These are phyloP conservation scores for Drosophila rhopaloa DNA, from an alignment of 1,140 invertebrate genomes.

Conservation along the genomic window DNA sequence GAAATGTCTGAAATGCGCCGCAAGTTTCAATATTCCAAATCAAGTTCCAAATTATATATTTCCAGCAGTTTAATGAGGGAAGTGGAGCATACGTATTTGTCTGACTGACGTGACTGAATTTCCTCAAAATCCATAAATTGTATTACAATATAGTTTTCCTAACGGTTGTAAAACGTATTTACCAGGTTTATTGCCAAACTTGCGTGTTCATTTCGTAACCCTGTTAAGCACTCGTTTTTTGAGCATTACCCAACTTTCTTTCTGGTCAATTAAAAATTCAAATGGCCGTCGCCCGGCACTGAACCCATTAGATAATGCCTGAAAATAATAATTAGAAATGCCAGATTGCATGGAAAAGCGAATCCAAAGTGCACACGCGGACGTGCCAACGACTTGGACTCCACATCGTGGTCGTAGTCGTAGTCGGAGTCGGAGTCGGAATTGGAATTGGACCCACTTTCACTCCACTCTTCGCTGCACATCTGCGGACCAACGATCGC, in stretches of 20 bases:
- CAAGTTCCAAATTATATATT: neutral
- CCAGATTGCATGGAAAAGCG: slow-evolving; percentile 53
- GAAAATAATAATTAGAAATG: slow-evolving; percentile 65
- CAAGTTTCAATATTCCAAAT: neutral
- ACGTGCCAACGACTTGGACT: slow-evolving; percentile 22
- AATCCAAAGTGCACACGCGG: slow-evolving; percentile 58
- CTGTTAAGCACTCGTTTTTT: slow-evolving; percentile 47
- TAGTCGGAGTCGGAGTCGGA: slow-evolving; percentile 10
- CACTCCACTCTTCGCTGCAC: slow-evolving; percentile 68
- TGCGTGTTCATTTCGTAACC: slow-evolving; percentile 51
- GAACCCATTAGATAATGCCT: slow-evolving; percentile 62
- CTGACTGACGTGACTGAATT: slow-evolving; percentile 20
- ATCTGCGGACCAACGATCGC: slow-evolving; percentile 61
- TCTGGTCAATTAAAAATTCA: slow-evolving; percentile 59
- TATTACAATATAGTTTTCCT: slow-evolving; percentile 3
- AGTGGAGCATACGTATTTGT: slow-evolving; percentile 16
- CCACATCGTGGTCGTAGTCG: slow-evolving; percentile 13
- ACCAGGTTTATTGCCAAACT: slow-evolving; percentile 12
- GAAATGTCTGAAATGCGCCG: neutral
- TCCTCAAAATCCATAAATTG: slow-evolving; percentile 12
- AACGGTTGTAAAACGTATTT: neutral
- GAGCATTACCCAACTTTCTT: slow-evolving; percentile 40
- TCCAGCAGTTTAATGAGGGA: neutral
- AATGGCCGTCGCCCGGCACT: slow-evolving; percentile 47
- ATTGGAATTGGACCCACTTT: slow-evolving; percentile 65